Evolutionary conservation across 2,113 vertebrate species (phyloP).

Genomic region (Elachura formosa): DNA sequence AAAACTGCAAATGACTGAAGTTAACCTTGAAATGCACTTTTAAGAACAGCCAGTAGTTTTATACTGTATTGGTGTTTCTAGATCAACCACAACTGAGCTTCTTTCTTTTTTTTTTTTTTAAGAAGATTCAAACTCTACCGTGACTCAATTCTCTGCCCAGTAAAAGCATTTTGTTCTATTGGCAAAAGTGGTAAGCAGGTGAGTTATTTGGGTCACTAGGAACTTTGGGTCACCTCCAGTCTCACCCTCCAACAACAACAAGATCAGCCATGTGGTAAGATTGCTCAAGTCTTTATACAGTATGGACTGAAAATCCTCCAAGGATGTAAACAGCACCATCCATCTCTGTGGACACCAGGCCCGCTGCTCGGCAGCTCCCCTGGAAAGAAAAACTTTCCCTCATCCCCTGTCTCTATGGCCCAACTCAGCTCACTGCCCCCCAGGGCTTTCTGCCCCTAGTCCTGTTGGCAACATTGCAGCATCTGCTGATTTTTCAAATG

Average conservation of each 20-base stretch:
- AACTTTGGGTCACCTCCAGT: not conserved
- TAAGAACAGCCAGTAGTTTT: not conserved
- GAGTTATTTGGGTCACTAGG: not conserved
- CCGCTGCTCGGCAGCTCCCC: not conserved
- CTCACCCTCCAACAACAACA: fast-evolving
- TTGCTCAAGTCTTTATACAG: not conserved
- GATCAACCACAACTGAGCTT: not conserved
- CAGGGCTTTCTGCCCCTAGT: not conserved
- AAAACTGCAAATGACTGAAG: not conserved
- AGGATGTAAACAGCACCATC: fast-evolving
- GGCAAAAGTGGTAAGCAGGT: not conserved
- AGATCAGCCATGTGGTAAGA: not conserved
- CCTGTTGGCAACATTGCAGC: fast-evolving
- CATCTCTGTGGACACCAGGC: not conserved
- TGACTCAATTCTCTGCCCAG: not conserved
- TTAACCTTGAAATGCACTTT: not conserved
- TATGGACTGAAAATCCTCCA: not conserved
- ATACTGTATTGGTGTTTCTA: not conserved
- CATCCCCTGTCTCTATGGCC: not conserved
- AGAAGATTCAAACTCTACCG: not conserved
- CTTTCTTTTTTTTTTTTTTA: not conserved
- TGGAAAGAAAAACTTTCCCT: fast-evolving
- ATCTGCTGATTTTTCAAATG: not conserved
- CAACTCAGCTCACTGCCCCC: not conserved
- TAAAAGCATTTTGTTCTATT: not conserved